Percentiles rank a stretch among this genome's conserved stretches.
phyloP scores from a whole-genome alignment of 2,797 vertebrate species.

The Mormyrus proboscirostris region DNA sequence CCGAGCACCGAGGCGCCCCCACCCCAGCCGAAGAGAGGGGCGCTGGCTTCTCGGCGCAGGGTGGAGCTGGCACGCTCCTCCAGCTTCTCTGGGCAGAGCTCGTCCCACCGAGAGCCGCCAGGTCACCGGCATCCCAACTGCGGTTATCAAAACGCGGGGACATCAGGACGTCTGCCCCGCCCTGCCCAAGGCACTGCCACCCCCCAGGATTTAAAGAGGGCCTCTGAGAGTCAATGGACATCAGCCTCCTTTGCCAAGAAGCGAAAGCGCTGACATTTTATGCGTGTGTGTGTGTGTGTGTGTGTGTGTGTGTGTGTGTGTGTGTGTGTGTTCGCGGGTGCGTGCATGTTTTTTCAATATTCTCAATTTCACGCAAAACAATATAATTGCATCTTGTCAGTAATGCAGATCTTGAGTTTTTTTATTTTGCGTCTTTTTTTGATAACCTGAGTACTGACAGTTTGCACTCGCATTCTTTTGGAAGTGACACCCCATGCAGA shows the following conservation, averaged over 20 bases:
- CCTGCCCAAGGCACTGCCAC: neutral
- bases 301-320: neutral
- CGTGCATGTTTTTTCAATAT: neutral
- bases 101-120: neutral
- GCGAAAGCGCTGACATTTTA: conserved; percentile 31
- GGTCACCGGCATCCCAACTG: neutral
- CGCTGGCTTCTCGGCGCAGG: neutral
- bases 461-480: neutral
- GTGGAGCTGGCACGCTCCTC: neutral
- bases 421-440: conserved; percentile 14
- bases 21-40: neutral
- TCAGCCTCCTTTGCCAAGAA: neutral
- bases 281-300: conserved; percentile 1
- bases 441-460: neutral
- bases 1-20: neutral
- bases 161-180: neutral
- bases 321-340: neutral
- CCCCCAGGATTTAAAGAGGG: neutral
- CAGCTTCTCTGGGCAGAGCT: neutral
- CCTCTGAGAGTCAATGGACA: neutral
- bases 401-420: neutral
- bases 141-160: neutral
- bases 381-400: neutral
- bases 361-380: neutral
- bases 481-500: neutral